A percentile compares a stretch with the other conserved stretches of the same genome.
phyloP scores from a whole-genome alignment of 1,140 invertebrate species.

The Papilio machaon region DNA sequence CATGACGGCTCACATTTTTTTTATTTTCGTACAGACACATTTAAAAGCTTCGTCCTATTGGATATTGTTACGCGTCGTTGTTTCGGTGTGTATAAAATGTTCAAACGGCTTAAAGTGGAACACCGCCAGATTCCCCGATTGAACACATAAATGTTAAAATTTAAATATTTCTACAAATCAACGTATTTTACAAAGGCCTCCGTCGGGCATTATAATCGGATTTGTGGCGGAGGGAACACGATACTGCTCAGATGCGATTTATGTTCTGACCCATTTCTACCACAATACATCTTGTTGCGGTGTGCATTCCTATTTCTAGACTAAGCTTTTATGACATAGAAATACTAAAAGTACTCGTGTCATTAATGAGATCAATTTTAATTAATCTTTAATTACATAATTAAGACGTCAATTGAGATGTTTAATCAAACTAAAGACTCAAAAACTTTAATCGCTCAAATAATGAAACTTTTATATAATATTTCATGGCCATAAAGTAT shows the following conservation, averaged over 20 bases:
- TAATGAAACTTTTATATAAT: background rate
- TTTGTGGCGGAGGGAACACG: conserved; percentile 11
- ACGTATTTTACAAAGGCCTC: background rate
- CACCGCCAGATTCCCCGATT: too few relatives aligned
- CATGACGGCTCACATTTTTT: too few relatives aligned
- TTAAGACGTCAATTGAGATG: too few relatives aligned
- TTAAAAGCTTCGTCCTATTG: too few relatives aligned
- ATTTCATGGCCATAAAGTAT: background rate
- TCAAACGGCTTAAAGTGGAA: too few relatives aligned
- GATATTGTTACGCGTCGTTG: too few relatives aligned
- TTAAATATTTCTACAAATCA: conserved; percentile 2
- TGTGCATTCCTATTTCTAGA: conserved; percentile 5
- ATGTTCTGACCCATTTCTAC: conserved; percentile 6
- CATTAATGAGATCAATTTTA: background rate
- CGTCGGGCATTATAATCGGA: conserved; percentile 7
- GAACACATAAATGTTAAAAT: background rate
- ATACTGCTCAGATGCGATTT: conserved; percentile 12
- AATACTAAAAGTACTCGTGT: background rate
- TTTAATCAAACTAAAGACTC: background rate
- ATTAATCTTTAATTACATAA: too few relatives aligned
- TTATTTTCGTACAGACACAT: too few relatives aligned
- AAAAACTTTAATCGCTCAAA: background rate
- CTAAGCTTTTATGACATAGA: background rate
- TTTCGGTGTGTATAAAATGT: too few relatives aligned
- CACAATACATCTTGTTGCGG: background rate